A percentile compares a stretch with the other conserved stretches of the same genome.
Conservation (phyloP, 2,113 vertebrate genomes). For the Anas platyrhynchos region DNA sequence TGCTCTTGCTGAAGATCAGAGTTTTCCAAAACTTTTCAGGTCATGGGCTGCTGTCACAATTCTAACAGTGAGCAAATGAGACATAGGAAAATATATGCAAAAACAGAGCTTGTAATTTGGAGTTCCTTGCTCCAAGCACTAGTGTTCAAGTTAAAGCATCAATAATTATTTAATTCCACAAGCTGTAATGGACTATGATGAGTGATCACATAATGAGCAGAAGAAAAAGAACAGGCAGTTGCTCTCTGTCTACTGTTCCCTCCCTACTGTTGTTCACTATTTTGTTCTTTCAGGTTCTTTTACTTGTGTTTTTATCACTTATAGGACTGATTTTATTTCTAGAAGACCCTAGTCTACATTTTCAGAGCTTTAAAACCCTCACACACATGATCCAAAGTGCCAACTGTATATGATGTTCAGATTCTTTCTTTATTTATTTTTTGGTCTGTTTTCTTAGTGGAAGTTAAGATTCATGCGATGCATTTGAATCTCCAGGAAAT, state of each 20-base stretch:
- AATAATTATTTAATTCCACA: background rate
- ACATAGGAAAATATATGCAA: background rate
- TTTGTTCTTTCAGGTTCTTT: background rate
- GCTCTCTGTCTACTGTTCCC: background rate
- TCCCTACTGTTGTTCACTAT: fast-evolving
- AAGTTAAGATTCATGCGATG: background rate
- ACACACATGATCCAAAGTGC: background rate
- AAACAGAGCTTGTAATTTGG: background rate
- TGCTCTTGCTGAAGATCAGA: background rate
- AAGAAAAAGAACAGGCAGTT: background rate
- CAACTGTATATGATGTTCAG: background rate
- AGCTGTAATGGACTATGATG: background rate
- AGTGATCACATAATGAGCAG: background rate
- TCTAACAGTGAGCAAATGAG: background rate
- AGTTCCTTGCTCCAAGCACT: background rate
- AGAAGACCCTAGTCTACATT: background rate
- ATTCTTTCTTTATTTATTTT: background rate
- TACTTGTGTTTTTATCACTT: background rate
- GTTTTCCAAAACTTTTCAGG: background rate
- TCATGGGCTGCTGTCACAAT: background rate
- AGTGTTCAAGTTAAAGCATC: background rate
- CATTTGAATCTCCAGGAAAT: constrained; percentile 3
- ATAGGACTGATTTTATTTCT: background rate
- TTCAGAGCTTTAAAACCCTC: background rate
- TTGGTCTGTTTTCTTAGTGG: background rate